phyloP scores from a whole-genome alignment of 1,140 invertebrate species.

The Drosophila suzukii region DNA sequence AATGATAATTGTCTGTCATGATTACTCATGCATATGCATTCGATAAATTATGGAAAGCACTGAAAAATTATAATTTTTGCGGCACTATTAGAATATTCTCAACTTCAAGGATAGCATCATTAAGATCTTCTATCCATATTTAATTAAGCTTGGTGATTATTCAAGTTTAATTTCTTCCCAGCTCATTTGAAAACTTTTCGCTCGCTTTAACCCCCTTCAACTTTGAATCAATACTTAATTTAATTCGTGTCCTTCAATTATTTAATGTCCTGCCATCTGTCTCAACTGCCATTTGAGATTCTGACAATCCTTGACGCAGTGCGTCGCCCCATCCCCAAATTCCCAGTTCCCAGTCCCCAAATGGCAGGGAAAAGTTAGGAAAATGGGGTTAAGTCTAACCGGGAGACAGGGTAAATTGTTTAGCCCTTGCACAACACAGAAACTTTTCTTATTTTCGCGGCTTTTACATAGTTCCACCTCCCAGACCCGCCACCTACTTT shows the following conservation, averaged over 20 bases:
- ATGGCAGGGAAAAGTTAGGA: background rate
- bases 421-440: conserved; percentile 54
- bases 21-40: background rate
- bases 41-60: background rate
- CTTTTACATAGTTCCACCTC: conserved; percentile 39
- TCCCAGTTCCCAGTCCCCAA: too few relatives aligned
- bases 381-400: conserved; percentile 4
- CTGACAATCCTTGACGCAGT: conserved; percentile 19
- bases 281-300: background rate
- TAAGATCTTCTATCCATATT: too few relatives aligned
- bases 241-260: conserved; percentile 20
- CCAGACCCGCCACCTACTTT: conserved; percentile 4
- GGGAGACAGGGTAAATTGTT: conserved; percentile 55
- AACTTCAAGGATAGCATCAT: too few relatives aligned
- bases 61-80: background rate
- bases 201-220: background rate
- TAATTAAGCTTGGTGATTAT: background rate
- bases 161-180: background rate
- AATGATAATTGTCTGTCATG: background rate
- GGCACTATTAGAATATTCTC: too few relatives aligned
- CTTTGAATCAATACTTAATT: conserved; percentile 8
- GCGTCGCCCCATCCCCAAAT: background rate
- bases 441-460: conserved; percentile 75
- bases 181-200: background rate
- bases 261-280: conserved; percentile 27